These are phyloP conservation scores for Asobara japonica DNA, from an alignment of 1,140 invertebrate genomes.

Conservation along the genomic window DNA sequence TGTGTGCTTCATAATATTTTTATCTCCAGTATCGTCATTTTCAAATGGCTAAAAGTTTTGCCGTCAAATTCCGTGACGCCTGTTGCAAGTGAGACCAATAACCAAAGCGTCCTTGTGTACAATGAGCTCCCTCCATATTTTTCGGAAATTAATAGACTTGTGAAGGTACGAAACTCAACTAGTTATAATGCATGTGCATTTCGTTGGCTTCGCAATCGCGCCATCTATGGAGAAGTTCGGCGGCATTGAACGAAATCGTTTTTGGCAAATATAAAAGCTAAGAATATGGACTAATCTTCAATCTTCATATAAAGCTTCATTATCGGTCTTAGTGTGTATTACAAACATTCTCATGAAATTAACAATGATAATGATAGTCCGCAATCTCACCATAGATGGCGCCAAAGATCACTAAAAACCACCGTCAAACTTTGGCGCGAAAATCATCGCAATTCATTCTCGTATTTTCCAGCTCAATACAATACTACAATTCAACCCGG, in stretches of 20 bases:
- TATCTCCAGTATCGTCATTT: background rate
- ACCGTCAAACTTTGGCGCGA: background rate
- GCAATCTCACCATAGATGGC: no score
- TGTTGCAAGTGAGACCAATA: background rate
- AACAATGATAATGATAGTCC: no score
- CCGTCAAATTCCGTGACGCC: background rate
- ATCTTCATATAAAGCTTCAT: no score
- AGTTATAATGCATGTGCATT: background rate
- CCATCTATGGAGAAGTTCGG: no score
- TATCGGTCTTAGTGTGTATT: no score
- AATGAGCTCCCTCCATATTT: background rate
- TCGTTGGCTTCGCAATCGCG: no score
- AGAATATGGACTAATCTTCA: no score
- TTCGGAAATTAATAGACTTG: background rate
- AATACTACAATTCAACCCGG: background rate
- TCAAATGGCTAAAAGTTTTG: background rate
- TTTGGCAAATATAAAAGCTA: no score
- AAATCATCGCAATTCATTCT: background rate
- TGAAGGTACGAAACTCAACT: background rate
- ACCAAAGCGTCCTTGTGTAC: background rate
- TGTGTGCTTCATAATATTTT: background rate
- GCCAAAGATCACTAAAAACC: background rate
- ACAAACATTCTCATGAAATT: no score
- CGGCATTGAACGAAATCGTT: no score
- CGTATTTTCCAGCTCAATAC: background rate